A percentile compares a stretch with the other conserved stretches of the same genome.
These are phyloP conservation scores for Semicossyphus pulcher DNA, from an alignment of 2,113 vertebrate genomes.

Conservation along the genomic window DNA sequence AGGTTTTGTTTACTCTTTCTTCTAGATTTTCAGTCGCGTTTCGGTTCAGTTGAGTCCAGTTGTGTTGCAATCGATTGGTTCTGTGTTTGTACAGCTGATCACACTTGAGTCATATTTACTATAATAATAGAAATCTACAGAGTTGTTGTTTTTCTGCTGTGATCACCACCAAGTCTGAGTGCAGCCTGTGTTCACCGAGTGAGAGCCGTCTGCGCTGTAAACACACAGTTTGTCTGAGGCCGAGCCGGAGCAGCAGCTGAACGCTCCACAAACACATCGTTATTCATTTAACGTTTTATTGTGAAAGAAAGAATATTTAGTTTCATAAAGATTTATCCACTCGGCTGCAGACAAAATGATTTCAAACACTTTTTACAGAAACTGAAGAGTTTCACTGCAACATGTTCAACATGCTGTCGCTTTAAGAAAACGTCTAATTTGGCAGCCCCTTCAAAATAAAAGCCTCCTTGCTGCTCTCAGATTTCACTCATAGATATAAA, in stretches of 20 bases:
- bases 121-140: slow-evolving; percentile 39
- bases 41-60: slow-evolving; percentile 59
- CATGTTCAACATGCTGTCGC: not conserved
- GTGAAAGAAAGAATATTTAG: not conserved
- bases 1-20: slow-evolving; percentile 69
- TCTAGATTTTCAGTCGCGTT: slow-evolving; percentile 54
- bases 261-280: not conserved
- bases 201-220: not conserved
- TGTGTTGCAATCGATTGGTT: slow-evolving; percentile 61
- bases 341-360: not conserved
- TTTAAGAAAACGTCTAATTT: no score
- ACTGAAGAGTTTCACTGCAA: slow-evolving; percentile 2
- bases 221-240: not conserved
- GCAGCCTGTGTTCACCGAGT: not conserved
- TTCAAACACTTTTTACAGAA: not conserved
- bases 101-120: slow-evolving; percentile 61
- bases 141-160: slow-evolving; percentile 56
- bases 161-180: slow-evolving; percentile 42
- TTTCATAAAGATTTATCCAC: not conserved
- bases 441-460: no score
- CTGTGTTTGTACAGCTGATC: slow-evolving; percentile 68
- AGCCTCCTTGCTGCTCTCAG: no score
- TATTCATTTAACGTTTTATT: not conserved
- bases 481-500: no score
- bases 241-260: not conserved